These are phyloP conservation scores for Anhinga anhinga DNA, from an alignment of 2,113 vertebrate genomes.

Conservation along the genomic window DNA sequence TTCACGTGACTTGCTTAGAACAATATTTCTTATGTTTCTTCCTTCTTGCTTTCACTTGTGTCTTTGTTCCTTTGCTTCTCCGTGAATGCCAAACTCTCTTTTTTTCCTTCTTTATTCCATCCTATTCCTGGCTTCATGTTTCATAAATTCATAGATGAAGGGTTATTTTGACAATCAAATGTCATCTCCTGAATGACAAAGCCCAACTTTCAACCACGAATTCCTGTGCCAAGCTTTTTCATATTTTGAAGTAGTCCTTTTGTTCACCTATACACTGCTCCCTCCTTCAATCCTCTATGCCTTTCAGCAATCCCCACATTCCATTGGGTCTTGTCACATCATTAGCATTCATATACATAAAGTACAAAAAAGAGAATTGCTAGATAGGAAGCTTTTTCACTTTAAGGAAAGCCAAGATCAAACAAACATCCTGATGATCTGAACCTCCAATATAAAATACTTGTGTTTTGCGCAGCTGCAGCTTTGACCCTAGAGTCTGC, in stretches of 20 bases:
- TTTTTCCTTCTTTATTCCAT: neutral
- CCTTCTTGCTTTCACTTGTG: neutral
- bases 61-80: neutral
- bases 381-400: neutral
- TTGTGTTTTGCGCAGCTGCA: neutral
- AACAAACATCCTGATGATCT: neutral
- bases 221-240: neutral
- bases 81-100: neutral
- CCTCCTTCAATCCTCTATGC: neutral
- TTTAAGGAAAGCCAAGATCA: constrained; percentile 2
- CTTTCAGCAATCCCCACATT: neutral
- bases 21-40: neutral
- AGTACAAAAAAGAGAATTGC: neutral
- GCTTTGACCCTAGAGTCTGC: neutral
- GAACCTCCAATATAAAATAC: neutral
- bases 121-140: neutral
- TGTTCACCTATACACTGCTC: neutral
- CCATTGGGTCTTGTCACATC: neutral
- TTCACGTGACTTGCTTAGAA: neutral
- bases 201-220: neutral
- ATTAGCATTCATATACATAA: neutral
- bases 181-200: neutral
- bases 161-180: neutral
- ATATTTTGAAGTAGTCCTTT: neutral
- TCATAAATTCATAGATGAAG: neutral